A percentile compares a stretch with the other conserved stretches of the same genome.
These are phyloP conservation scores for Nyctibius bracteatus DNA, from an alignment of 2,113 vertebrate species.

Conservation along the genomic window DNA sequence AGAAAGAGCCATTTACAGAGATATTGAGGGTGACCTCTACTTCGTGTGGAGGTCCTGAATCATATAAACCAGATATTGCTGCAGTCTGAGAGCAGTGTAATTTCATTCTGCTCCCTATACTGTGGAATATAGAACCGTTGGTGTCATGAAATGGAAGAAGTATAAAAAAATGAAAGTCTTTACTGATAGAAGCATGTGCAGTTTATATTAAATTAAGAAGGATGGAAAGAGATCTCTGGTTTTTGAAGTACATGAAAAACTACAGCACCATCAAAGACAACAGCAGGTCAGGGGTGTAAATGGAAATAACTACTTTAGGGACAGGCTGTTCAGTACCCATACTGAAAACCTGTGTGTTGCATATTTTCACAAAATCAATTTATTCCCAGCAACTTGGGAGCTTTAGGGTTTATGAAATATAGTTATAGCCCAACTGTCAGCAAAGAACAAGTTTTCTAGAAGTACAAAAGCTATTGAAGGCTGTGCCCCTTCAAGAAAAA, in stretches of 20 bases:
- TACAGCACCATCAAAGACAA: conserved; percentile 53
- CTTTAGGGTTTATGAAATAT: conserved; percentile 71
- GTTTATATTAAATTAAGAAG: conserved; percentile 77
- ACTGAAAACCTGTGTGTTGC: conserved; percentile 62
- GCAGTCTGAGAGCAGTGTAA: conserved; percentile 68
- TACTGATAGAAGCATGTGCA: conserved; percentile 75
- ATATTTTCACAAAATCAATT: conserved; percentile 77
- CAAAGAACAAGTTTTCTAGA: conserved; percentile 64
- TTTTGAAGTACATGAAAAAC: conserved; percentile 75
- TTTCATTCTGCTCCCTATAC: conserved; percentile 72
- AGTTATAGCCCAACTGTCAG: conserved; percentile 70
- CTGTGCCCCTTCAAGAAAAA: conserved; percentile 29
- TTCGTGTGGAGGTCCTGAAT: conserved; percentile 70
- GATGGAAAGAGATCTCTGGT: conserved; percentile 69
- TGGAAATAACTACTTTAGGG: conserved; percentile 79
- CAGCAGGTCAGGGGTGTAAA: conserved; percentile 73
- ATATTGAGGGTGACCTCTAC: conserved; percentile 72
- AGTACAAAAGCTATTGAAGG: conserved; percentile 33
- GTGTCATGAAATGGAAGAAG: conserved; percentile 73
- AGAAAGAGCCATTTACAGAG: conserved; percentile 64
- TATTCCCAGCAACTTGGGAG: conserved; percentile 71
- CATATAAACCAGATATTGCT: conserved; percentile 74
- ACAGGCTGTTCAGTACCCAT: conserved; percentile 64
- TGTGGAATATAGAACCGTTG: conserved; percentile 74
- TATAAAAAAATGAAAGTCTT: conserved; percentile 76